These are phyloP conservation scores for Oreonectes daqikongensis DNA, from an alignment of 2,797 vertebrate genomes.

Conservation along the genomic window DNA sequence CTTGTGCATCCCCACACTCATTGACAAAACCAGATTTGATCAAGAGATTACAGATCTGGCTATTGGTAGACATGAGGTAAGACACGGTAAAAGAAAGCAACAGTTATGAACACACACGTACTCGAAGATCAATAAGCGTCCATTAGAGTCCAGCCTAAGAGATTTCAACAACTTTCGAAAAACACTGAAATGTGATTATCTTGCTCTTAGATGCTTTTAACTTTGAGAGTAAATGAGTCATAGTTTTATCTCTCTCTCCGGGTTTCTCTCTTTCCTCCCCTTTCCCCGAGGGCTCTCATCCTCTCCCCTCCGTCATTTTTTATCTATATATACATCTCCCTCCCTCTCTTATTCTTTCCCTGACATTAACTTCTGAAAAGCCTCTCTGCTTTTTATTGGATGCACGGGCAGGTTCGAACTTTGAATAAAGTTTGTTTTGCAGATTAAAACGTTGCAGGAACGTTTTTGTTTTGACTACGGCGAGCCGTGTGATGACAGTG, in stretches of 20 bases:
- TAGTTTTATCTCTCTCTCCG: conserved; percentile 37
- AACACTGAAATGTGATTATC: conserved; percentile 65
- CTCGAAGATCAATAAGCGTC: conserved; percentile 61
- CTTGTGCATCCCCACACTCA: neutral
- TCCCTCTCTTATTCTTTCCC: conserved; percentile 52
- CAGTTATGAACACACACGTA: conserved; percentile 36
- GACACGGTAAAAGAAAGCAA: conserved; percentile 32
- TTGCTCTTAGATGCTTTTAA: conserved; percentile 67
- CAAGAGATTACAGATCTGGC: conserved; percentile 12
- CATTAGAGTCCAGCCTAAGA: conserved; percentile 60
- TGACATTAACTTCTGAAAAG: conserved; percentile 35
- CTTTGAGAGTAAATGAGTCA: conserved; percentile 49
- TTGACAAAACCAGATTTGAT: neutral
- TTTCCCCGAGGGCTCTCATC: conserved; percentile 19
- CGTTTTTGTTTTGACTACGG: neutral
- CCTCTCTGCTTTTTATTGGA: neutral
- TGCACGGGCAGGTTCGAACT: conserved; percentile 9
- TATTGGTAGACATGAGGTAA: conserved; percentile 32
- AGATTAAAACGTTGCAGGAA: neutral
- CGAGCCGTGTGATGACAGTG: neutral
- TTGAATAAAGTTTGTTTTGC: conserved; percentile 28
- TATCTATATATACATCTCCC: neutral
- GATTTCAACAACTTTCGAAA: conserved; percentile 64
- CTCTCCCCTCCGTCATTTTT: conserved; percentile 47
- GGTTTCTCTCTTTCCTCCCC: conserved; percentile 24